Base-by-base conservation (phyloP, 92 coral and sea anemone genomes). In the Phenganax subtilis region DNA sequence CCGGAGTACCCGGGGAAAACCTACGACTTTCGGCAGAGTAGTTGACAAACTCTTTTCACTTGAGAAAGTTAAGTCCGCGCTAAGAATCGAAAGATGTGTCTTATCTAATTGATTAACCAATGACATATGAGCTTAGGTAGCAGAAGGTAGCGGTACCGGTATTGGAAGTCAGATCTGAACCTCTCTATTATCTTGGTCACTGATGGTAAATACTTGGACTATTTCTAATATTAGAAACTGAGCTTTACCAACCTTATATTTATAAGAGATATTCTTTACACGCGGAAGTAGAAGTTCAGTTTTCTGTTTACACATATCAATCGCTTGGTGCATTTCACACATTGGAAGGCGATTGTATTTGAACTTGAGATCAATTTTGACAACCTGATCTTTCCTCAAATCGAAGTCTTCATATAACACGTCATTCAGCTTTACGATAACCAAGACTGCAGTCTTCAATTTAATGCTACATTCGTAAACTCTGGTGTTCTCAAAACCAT, bases 321-420 rank as follows among this genome's bases (percentile, higher is more conserved):
- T 76, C 3, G 97, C 90, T 66, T 82, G 84, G 81, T 93, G 97
- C 97, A 93, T 86, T 76, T 86, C 84, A 79, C 97, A 93, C 71
- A 91, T 84, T 29, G 90, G 90, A 64, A 66, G 64, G 8, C 97
- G 96, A 66, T 91, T 91, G 68, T 89, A 75, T 71, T 84, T 86
- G 74, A 93, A 88, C 84, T 86, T 88, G 52, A 92, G 85, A 77
- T 90, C 84, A 29, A 89, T 87, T 11, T 85, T 82, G 12, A 75
- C 37, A 6, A 25, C 76, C 1, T 51, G 51, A 12, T 76, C 44
- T 15, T 85, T 88, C 17, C 9, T 47, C 51, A 88, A 54, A 15
- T 25, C 27, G 9, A 75, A 75, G 28, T 60, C 85, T 52, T 51
- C 15, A 66, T 87, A 86, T 7, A 74, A 54, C 63, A 9, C 69